Percentiles rank a stretch among this genome's conserved stretches.
phyloP scores from a whole-genome alignment of 2,888 invertebrate species.

The Drosophila prostipennis region DNA sequence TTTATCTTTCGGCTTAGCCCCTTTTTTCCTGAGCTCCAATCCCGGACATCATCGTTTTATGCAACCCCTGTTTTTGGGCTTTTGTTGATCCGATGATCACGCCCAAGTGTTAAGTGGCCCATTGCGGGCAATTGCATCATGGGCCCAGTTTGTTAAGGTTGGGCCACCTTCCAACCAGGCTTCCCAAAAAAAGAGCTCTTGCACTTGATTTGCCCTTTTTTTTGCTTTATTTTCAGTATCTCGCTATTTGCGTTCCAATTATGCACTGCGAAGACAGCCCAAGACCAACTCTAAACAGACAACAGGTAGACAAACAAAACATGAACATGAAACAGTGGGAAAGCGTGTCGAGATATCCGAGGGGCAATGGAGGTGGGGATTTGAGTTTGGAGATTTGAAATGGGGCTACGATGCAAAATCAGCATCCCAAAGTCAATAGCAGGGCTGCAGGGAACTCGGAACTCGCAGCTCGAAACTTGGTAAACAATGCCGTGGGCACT shows the following conservation, averaged over 20 bases:
- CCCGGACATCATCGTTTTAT: slow-evolving; percentile 39
- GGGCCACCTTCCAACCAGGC: background rate
- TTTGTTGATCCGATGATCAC: slow-evolving; percentile 35
- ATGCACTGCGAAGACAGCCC: slow-evolving; percentile 36
- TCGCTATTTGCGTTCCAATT: slow-evolving; percentile 53
- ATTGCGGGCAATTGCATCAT: slow-evolving; percentile 55
- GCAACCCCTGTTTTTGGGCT: slow-evolving; percentile 25
- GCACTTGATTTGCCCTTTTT: slow-evolving; percentile 23
- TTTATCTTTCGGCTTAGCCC: slow-evolving; percentile 26
- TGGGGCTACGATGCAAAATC: slow-evolving; percentile 7
- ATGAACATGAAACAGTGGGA: slow-evolving; percentile 18
- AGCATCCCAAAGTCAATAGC: slow-evolving; percentile 44
- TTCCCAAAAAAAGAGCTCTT: slow-evolving; percentile 13
- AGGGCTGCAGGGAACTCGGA: slow-evolving; percentile 7
- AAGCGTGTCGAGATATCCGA: slow-evolving; percentile 19
- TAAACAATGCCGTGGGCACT: background rate
- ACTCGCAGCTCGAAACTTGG: background rate
- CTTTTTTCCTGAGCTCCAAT: slow-evolving; percentile 2
- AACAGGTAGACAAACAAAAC: slow-evolving; percentile 49
- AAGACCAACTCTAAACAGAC: slow-evolving; percentile 45
- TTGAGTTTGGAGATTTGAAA: background rate
- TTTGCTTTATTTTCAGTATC: slow-evolving; percentile 11
- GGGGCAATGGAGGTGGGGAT: background rate
- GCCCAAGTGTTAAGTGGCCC: slow-evolving; percentile 52
- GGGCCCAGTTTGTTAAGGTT: slow-evolving; percentile 1